Evolutionary conservation across 2,888 invertebrate genomes (phyloP).

Genomic region (Netelia virgata): DNA sequence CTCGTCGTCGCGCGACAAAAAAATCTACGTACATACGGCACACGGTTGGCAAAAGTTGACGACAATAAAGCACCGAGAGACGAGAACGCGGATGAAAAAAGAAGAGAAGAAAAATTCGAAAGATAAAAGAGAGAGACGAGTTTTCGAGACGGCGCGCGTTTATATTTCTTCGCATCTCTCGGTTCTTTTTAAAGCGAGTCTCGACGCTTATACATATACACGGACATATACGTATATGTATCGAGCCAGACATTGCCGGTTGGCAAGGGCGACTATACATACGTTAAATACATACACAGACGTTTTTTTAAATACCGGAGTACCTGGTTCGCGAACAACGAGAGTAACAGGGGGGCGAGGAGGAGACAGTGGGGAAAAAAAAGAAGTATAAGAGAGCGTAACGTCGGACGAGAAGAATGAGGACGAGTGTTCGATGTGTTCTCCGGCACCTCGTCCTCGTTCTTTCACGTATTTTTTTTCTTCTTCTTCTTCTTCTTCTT

Average conservation of each 20-base stretch:
- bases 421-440: slow-evolving; percentile 57
- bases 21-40: not conserved
- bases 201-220: not conserved
- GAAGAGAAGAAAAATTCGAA: slow-evolving; percentile 24
- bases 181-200: slow-evolving; percentile 61
- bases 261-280: slow-evolving; percentile 43
- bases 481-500: slow-evolving; percentile 2
- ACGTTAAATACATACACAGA: slow-evolving; percentile 3
- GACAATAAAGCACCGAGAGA: slow-evolving; percentile 58
- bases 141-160: slow-evolving; percentile 57
- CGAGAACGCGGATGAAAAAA: slow-evolving; percentile 1
- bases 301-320: slow-evolving; percentile 33
- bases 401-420: slow-evolving; percentile 56
- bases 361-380: slow-evolving; percentile 30
- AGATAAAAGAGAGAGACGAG: slow-evolving; percentile 57
- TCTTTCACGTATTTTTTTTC: slow-evolving; percentile 12
- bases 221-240: slow-evolving; percentile 15
- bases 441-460: slow-evolving; percentile 51
- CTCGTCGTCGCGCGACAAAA: slow-evolving; percentile 9
- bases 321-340: slow-evolving; percentile 62
- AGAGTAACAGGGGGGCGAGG: slow-evolving; percentile 28
- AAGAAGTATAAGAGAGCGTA: slow-evolving; percentile 41
- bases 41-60: slow-evolving; percentile 49
- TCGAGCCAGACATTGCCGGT: slow-evolving; percentile 58
- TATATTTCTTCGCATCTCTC: slow-evolving; percentile 42